Evolutionary conservation across 2,888 invertebrate genomes (phyloP).

Genomic region (Noctua fimbriata): DNA sequence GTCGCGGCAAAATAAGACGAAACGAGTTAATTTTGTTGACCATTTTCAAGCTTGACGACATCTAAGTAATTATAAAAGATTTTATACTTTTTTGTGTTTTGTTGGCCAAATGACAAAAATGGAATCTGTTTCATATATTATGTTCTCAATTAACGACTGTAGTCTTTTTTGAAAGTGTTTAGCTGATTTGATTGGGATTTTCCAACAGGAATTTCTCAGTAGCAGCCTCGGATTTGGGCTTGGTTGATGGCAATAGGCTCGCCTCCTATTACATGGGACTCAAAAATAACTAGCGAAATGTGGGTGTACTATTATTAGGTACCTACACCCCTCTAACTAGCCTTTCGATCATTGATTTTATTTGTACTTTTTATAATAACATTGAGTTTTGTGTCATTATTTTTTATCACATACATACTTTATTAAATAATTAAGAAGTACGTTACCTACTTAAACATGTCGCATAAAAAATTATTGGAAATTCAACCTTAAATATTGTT

Average conservation of each 20-base stretch:
- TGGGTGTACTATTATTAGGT: too few relatives aligned
- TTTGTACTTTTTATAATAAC: neutral
- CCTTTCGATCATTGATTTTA: neutral
- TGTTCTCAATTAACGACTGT: neutral
- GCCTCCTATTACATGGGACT: too few relatives aligned
- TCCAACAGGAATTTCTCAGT: too few relatives aligned
- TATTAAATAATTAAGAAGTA: neutral
- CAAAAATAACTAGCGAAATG: too few relatives aligned
- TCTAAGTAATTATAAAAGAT: neutral
- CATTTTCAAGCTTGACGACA: neutral
- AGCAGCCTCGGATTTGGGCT: too few relatives aligned
- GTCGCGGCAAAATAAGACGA: neutral
- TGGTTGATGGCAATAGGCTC: too few relatives aligned
- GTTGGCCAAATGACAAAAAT: neutral
- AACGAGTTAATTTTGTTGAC: constrained; percentile 15
- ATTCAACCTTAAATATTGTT: neutral
- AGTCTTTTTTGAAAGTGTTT: neutral
- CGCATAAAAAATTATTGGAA: neutral
- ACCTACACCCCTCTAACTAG: too few relatives aligned
- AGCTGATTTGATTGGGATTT: too few relatives aligned
- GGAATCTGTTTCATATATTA: neutral
- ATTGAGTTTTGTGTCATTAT: neutral
- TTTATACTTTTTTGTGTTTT: neutral
- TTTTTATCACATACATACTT: neutral
- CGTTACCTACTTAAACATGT: neutral